Base-by-base conservation (phyloP, 1,140 invertebrate species). In the Conopomorpha cramerella region DNA sequence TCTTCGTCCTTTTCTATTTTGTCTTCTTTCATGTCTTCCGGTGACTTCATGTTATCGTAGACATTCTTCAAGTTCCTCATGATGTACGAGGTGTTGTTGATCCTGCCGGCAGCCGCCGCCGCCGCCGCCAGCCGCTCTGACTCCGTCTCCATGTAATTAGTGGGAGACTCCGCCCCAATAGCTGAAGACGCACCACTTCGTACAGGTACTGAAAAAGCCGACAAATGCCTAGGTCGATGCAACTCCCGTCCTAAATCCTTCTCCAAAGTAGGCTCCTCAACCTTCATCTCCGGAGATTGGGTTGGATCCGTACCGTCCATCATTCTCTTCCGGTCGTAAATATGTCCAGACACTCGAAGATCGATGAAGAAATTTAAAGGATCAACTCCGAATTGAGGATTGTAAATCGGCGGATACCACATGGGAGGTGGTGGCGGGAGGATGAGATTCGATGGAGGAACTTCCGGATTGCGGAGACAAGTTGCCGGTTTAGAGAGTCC, bases 351-450 rank as follows among this genome's bases (percentile, higher is more conserved):
- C 0, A 90, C 88, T 27, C 88, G 81, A 0, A 91, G 57, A 49
- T 91, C 89, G 27, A 91, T 90, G 64, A 91, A 90, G 53, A 90
- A 90, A 51, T 90, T 89, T 3, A 90, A 43, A 0, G 89, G 88
- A 74, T 91, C 88, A 11, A 90, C 87, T 3, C 84, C 86, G n/a
- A 88, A 88, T 16, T 87, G 87, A 0, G 87, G 81, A 14, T 85
- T 82, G 46, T 89, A 88, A 0, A 86, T 50, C 0, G 86, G 85
- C 1, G 87, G 87, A 57, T 88, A 88, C 86, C 86, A 88, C 16
- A 89, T 81, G 0, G 87, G 86, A 1, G 86, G 83, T 0, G 85
- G 85, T 0, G 85, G 80, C 8, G 82, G 81, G 14, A 85, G 64
- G 11, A 84, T 81, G 42, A 82, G 47, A 38, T 80, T 79, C 26